Conservation (phyloP, 1,140 invertebrate species). For the Lepidotrigona ventralis region DNA sequence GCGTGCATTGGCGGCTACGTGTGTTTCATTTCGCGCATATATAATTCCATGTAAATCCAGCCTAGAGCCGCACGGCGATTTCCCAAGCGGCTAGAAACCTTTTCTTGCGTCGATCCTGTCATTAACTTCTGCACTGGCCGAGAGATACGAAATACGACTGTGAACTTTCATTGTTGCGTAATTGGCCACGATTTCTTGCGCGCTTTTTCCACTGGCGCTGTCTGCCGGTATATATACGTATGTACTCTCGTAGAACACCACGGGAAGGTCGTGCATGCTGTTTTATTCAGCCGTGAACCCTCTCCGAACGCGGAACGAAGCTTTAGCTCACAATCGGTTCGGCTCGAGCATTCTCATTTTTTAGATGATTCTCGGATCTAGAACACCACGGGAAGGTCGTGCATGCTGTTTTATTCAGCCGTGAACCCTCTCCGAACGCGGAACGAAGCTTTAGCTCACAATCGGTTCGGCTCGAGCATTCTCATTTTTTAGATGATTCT, state of each 20-base stretch:
- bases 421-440: neutral
- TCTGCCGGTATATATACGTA: neutral
- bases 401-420: neutral
- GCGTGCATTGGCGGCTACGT: neutral
- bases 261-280: neutral
- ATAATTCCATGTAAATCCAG: conserved; percentile 25
- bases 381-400: neutral
- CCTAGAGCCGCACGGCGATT: neutral
- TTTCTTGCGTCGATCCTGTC: conserved; percentile 29
- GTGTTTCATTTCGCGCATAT: neutral
- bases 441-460: neutral
- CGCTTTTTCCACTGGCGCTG: neutral
- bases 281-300: neutral
- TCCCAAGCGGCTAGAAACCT: conserved; percentile 10
- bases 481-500: neutral
- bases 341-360: neutral
- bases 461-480: neutral
- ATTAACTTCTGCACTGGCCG: conserved; percentile 30
- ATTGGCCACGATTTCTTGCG: neutral
- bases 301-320: neutral
- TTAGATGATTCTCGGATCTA: no score
- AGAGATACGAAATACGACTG: conserved; percentile 15
- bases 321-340: neutral
- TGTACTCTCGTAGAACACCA: neutral
- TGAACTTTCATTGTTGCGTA: conserved; percentile 36